Evolutionary conservation across 2,888 invertebrate genomes (phyloP).

Genomic region (Eupithecia pulchellata): DNA sequence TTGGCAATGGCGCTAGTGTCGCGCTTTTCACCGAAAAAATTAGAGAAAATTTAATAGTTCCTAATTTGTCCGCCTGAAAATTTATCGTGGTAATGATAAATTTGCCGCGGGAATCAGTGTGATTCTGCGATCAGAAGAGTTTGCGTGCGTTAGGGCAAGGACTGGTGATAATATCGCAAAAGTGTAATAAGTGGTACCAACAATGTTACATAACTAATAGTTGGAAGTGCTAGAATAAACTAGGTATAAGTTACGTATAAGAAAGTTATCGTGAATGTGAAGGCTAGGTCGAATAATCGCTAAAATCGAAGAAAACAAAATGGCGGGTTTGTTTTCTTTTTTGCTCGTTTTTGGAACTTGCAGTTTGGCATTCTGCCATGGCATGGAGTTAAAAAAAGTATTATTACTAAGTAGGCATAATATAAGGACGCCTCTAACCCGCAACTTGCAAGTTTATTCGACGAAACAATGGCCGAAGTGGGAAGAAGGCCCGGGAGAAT

Average conservation of each 20-base stretch:
- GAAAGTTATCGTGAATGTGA: not conserved
- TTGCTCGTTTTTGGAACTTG: constrained; percentile 7
- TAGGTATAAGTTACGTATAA: not conserved
- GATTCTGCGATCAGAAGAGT: not conserved
- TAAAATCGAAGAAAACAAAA: not conserved
- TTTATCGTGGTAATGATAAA: not conserved
- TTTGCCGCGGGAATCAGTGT: not conserved
- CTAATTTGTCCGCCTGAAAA: not conserved
- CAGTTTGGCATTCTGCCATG: constrained; percentile 3
- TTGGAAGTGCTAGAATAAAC: not conserved
- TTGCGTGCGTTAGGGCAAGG: not conserved
- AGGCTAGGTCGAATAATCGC: not conserved
- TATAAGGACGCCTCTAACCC: constrained; percentile 8
- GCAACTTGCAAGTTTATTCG: constrained; percentile 52
- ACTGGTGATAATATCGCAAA: not conserved
- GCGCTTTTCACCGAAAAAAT: not conserved
- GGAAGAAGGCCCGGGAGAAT: constrained; percentile 54
- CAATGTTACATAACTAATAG: not conserved
- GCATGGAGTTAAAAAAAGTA: constrained; percentile 19
- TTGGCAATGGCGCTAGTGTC: not conserved
- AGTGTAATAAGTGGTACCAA: not conserved
- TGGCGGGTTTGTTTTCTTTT: constrained; percentile 8
- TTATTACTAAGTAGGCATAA: constrained; percentile 15
- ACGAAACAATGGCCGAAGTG: constrained; percentile 62
- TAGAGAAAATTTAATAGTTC: not conserved